Evolutionary conservation across 2,113 vertebrate species (phyloP).

Genomic region (Cheilinus undulatus): DNA sequence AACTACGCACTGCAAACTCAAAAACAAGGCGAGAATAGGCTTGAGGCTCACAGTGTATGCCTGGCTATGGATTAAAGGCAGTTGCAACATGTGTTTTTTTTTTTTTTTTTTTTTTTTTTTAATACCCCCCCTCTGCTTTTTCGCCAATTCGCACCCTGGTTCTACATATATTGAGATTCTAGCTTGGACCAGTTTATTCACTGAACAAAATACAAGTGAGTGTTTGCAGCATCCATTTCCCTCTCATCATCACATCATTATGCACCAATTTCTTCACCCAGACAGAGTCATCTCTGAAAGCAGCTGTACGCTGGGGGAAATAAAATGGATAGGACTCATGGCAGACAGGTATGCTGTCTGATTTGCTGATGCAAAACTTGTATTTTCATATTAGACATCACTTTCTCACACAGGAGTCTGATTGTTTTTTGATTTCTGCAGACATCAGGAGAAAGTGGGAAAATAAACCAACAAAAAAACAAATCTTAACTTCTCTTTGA

Average conservation of each 20-base stretch:
- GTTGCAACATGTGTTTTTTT: too few species aligned
- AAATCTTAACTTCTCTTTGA: too few species aligned
- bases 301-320: background rate
- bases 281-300: conserved; percentile 22
- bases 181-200: background rate
- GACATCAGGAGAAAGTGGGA: background rate
- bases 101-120: too few species aligned
- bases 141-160: too few species aligned
- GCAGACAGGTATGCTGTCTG: background rate
- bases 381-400: background rate
- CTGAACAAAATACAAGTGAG: background rate
- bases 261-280: conserved; percentile 31
- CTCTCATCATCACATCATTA: conserved; percentile 29
- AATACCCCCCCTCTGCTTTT: too few species aligned
- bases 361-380: background rate
- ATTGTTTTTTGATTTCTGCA: background rate
- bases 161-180: too few species aligned
- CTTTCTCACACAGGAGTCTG: too few species aligned
- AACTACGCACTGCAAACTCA: too few species aligned
- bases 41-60: too few species aligned
- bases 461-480: background rate
- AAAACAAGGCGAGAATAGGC: too few species aligned
- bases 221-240: background rate
- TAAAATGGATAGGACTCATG: background rate
- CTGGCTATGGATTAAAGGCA: too few species aligned